Evolutionary conservation across 2,113 vertebrate species (phyloP).

Genomic region (Naja naja): DNA sequence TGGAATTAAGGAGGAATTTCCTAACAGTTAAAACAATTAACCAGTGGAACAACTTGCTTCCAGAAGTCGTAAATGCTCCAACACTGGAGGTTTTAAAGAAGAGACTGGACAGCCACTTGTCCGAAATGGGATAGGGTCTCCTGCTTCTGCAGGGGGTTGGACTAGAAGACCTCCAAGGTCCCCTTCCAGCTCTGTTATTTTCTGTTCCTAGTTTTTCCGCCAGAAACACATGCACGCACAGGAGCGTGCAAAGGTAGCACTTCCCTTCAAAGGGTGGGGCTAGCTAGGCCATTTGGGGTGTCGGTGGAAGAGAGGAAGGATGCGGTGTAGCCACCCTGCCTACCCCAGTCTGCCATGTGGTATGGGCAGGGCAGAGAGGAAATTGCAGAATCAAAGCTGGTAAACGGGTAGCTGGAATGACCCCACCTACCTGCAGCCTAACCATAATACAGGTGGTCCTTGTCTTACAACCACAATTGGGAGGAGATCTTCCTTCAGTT

Average conservation of each 20-base stretch:
- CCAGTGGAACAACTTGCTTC: no score
- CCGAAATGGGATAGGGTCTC: no score
- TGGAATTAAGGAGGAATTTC: no score
- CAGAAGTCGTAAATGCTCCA: no score
- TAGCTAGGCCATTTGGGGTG: background rate
- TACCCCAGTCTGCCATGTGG: background rate
- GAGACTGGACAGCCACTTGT: no score
- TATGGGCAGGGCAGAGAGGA: background rate
- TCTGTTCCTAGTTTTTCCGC: no score
- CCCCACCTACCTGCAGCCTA: background rate
- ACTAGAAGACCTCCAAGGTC: no score
- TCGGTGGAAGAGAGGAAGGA: background rate
- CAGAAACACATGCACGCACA: no score
- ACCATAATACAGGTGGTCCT: background rate
- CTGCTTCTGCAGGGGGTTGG: no score
- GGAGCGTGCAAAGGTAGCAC: background rate
- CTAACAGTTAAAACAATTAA: accelerated
- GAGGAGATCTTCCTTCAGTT: no score
- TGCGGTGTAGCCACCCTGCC: background rate
- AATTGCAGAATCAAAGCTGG: background rate
- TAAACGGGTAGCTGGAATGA: background rate
- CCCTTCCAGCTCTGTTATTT: no score
- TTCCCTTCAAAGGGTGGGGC: background rate
- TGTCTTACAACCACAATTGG: background rate
- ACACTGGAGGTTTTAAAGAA: no score